Base-by-base conservation (phyloP, 1,140 invertebrate genomes). In the Homalodisca vitripennis region DNA sequence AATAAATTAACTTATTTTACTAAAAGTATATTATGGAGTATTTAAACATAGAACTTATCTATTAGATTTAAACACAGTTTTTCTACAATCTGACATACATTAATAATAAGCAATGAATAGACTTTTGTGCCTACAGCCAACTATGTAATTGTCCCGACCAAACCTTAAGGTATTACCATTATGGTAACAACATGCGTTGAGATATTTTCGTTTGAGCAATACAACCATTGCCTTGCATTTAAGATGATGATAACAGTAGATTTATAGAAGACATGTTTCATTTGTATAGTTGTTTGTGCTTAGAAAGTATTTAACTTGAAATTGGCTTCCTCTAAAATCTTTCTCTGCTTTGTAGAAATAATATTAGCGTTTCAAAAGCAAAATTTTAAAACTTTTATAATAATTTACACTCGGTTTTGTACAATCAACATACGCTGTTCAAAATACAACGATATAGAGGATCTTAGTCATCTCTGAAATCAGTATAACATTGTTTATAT, bases 61-160 rank as follows among this genome's bases (percentile, higher is more conserved):
- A 41, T 10, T 17, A 10, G 34, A 6, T 53, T 12, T 12, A 53
- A 6, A 53, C 48, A n/a, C 22, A 53, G 22, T 60, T 60, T 26
- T 29, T 6, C 34, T 41, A n/a, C n/a, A n/a, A n/a, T 51, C 3
- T 27, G 6, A 60, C 10, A 10, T 13, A 60, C 26, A 60, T 27
- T 60, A 26, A 60, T 24, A 26, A 60, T 60, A 60, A 60, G 55
- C 55, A 60, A 60, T 60, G 55, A 60, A 60, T 60, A 60, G 55
- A 60, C 27, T 27, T 27, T 6, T 29, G 55, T 60, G 55, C 55
- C 55, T 60, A 24, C 55, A 13, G 10, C 55, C 26, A 60, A 60
- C 26, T 60, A 26, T 60, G 55, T 60, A 30, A 60, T 27, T 20
- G 29, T 60, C 29, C 55, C 29, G 55, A 60, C 55, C 55, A 60